Conservation (phyloP, 2,888 invertebrate species). For the Nephrotoma appendiculata region DNA sequence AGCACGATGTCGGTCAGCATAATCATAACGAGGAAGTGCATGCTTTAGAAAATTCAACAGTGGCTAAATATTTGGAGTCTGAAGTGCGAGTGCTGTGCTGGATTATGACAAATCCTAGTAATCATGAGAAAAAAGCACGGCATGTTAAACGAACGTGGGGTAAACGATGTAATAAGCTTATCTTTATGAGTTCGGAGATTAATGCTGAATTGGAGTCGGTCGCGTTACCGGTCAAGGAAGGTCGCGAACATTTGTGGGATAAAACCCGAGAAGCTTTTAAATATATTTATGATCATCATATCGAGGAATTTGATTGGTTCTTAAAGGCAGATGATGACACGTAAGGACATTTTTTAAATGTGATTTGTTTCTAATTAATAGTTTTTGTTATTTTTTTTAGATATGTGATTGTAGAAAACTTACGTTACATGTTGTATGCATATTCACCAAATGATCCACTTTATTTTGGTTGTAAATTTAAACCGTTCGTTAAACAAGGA, state of each 20-base stretch:
- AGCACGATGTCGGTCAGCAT: slow-evolving; percentile 28
- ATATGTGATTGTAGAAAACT: slow-evolving; percentile 83
- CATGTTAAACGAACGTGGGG: slow-evolving; percentile 97
- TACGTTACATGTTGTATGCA: slow-evolving; percentile 68
- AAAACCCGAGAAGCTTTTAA: slow-evolving; percentile 92
- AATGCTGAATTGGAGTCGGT: slow-evolving; percentile 64
- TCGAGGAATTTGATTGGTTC: slow-evolving; percentile 89
- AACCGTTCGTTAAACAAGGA: slow-evolving; percentile 59
- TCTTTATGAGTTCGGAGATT: slow-evolving; percentile 72
- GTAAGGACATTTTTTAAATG: slow-evolving; percentile 37
- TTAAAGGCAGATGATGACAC: slow-evolving; percentile 98
- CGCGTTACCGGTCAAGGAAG: slow-evolving; percentile 72
- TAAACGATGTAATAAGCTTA: slow-evolving; percentile 69
- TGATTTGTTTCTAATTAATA: neutral
- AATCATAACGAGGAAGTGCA: slow-evolving; percentile 28
- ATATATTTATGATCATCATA: slow-evolving; percentile 71
- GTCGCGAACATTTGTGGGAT: slow-evolving; percentile 87
- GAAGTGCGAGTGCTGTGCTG: slow-evolving; percentile 85
- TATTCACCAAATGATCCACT: slow-evolving; percentile 53
- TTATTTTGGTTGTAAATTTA: slow-evolving; percentile 81
- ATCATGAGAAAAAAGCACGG: slow-evolving; percentile 75
- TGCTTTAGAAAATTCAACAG: slow-evolving; percentile 45
- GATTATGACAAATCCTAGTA: slow-evolving; percentile 89
- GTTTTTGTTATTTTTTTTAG: slow-evolving; percentile 33
- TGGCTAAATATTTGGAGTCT: slow-evolving; percentile 56